Conservation (phyloP, 2,797 vertebrate species). For the Jordanella pulchra region DNA sequence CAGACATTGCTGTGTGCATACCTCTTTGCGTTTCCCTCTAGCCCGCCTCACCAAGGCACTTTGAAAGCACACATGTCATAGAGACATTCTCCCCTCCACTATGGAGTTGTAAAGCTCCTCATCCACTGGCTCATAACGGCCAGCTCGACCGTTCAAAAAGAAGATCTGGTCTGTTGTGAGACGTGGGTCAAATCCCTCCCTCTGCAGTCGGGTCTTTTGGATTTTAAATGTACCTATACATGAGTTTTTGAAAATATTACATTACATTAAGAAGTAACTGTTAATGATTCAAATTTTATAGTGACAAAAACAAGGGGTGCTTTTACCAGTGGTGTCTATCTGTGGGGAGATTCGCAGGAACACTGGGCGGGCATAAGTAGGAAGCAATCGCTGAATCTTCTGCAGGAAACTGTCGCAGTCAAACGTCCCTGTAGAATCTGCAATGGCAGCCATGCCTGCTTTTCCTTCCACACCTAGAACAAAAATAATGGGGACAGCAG, state of each 20-base stretch:
- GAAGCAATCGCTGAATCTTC: constrained; percentile 84
- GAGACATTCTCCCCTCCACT: constrained; percentile 78
- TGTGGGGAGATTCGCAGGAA: constrained; percentile 88
- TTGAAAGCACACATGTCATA: constrained; percentile 73
- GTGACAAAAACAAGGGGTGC: not conserved
- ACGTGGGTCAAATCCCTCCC: constrained; percentile 86
- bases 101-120: constrained; percentile 81
- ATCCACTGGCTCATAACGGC: constrained; percentile 80
- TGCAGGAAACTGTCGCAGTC: constrained; percentile 80
- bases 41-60: constrained; percentile 31
- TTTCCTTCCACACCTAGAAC: constrained; percentile 89
- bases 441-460: constrained; percentile 93
- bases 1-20: constrained; percentile 8
- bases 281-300: not conserved
- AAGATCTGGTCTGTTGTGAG: constrained; percentile 85
- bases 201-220: constrained; percentile 90
- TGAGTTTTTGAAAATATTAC: constrained; percentile 9
- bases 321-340: constrained; percentile 90
- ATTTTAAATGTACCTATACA: constrained; percentile 91
- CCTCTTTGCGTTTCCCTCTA: constrained; percentile 14
- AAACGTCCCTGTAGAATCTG: constrained; percentile 78
- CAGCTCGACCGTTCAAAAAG: constrained; percentile 85
- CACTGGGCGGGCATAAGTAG: constrained; percentile 88
- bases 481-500: constrained; percentile 9
- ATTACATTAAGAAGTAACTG: not conserved